Evolutionary conservation across 2,888 invertebrate species (phyloP).

Genomic region (Sarcophaga variegata): DNA sequence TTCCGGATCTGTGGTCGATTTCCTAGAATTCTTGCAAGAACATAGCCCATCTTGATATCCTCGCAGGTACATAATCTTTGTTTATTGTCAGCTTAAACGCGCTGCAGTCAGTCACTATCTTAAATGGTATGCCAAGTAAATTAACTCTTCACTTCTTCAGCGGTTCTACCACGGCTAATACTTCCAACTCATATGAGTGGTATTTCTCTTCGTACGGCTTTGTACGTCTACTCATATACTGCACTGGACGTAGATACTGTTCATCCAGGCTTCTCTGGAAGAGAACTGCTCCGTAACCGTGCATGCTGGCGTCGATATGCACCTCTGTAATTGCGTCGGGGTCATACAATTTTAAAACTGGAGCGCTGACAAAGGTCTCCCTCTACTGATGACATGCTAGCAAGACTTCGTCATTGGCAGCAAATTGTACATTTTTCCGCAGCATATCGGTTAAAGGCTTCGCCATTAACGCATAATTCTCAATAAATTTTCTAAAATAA

Average conservation of each 20-base stretch:
- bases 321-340: conserved; percentile 64
- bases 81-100: conserved; percentile 72
- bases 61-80: conserved; percentile 68
- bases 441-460: conserved; percentile 74
- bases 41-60: conserved; percentile 59
- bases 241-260: conserved; percentile 24
- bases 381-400: conserved; percentile 59
- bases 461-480: conserved; percentile 72
- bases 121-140: conserved; percentile 15
- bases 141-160: conserved; percentile 35
- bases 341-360: conserved; percentile 68
- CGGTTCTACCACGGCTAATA: no score
- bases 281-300: conserved; percentile 68
- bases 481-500: conserved; percentile 51
- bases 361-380: conserved; percentile 51
- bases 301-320: conserved; percentile 68
- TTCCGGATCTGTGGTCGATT: conserved; percentile 57
- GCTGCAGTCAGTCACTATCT: conserved; percentile 29
- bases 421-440: conserved; percentile 56
- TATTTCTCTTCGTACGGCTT: conserved; percentile 11
- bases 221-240: neutral
- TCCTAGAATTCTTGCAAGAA: no score
- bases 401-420: conserved; percentile 44
- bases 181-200: neutral
- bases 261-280: conserved; percentile 64